A percentile compares a stretch with the other conserved stretches of the same genome.
Conservation (phyloP, 2,797 vertebrate species). For the Malacoraja senta region DNA sequence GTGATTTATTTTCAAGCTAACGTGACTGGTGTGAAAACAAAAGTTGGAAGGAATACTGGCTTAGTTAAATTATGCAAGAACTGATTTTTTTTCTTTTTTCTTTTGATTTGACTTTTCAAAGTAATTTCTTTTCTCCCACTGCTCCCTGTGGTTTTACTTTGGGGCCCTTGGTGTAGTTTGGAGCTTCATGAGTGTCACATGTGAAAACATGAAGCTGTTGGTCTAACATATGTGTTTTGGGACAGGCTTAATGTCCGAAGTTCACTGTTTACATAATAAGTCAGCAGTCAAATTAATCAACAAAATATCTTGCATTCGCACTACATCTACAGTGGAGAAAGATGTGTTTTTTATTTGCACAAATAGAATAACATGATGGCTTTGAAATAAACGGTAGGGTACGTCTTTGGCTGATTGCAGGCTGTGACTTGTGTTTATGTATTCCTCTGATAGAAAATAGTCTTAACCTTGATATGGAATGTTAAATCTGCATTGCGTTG, state of each 20-base stretch:
- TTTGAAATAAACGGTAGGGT: background rate
- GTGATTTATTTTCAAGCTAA: constrained; percentile 16
- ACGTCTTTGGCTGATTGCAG: background rate
- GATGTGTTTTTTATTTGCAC: background rate
- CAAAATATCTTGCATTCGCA: background rate
- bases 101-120: constrained; percentile 23
- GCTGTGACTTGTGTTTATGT: background rate
- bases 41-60: background rate
- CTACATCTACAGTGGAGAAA: too few species aligned
- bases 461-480: background rate
- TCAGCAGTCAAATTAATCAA: background rate
- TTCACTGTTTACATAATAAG: constrained; percentile 22
- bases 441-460: background rate
- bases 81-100: background rate
- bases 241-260: background rate
- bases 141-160: background rate
- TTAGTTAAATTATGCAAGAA: constrained; percentile 36
- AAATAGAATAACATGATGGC: background rate
- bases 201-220: constrained; percentile 24
- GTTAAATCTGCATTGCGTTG: constrained; percentile 11
- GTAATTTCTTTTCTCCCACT: background rate
- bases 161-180: constrained; percentile 18
- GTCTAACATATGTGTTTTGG: background rate
- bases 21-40: constrained; percentile 9
- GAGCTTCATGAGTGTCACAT: background rate